Conservation (phyloP, 2,113 vertebrate species). For the Silurus glanis region DNA sequence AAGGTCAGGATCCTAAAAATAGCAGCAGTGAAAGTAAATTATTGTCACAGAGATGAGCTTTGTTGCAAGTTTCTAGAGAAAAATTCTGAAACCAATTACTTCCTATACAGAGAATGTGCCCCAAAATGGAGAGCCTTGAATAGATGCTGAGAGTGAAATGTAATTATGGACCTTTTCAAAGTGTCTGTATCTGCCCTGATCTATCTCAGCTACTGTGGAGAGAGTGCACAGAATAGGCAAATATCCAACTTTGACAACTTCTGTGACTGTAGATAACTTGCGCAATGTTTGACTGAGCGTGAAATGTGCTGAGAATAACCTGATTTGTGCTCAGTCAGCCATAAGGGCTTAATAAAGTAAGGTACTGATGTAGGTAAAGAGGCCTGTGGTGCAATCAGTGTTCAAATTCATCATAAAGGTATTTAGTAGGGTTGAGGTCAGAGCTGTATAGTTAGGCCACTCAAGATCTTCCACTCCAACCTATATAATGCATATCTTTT, state of each 20-base stretch:
- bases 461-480: no score
- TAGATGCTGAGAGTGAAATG: neutral
- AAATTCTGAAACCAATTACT: constrained; percentile 19
- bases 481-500: no score
- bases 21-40: constrained; percentile 1
- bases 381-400: no score
- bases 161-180: constrained; percentile 17
- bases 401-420: no score
- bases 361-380: no score
- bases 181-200: neutral
- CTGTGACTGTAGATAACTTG: neutral
- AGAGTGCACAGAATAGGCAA: neutral
- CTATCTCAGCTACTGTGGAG: neutral
- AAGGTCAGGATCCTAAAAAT: constrained; percentile 8
- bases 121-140: constrained; percentile 1
- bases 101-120: neutral
- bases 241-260: neutral
- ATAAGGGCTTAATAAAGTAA: no score
- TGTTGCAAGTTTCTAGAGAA: neutral
- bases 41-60: neutral
- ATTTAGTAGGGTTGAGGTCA: no score
- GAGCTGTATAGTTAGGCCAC: no score
- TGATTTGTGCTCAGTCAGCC: neutral
- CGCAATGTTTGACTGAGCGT: neutral
- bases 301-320: neutral